A percentile compares a stretch with the other conserved stretches of the same genome.
Conservation (phyloP, 2,113 vertebrate genomes). For the Platysternon megacephalum region DNA sequence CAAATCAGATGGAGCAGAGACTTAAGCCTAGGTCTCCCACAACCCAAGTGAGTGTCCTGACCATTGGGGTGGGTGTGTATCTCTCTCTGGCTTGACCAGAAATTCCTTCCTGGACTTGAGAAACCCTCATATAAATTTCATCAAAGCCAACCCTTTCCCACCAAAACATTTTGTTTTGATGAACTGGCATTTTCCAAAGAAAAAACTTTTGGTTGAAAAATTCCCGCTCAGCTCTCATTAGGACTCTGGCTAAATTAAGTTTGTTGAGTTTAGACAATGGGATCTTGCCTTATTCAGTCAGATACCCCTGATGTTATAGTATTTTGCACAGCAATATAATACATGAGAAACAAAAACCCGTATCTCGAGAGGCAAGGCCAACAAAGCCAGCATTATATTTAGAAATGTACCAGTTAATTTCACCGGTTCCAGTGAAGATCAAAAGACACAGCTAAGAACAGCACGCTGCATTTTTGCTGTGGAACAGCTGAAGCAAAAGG, state of each 20-base stretch:
- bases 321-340: neutral
- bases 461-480: neutral
- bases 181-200: neutral
- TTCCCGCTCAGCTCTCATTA: neutral
- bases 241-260: neutral
- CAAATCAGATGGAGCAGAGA: neutral
- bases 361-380: neutral
- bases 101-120: neutral
- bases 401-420: neutral
- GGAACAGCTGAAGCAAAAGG: neutral
- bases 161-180: no score
- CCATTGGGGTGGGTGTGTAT: neutral
- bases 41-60: neutral
- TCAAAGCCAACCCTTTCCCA: no score
- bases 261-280: accelerated
- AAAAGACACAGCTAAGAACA: neutral
- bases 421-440: neutral
- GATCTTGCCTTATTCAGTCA: neutral
- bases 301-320: neutral
- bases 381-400: neutral
- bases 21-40: neutral
- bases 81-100: neutral
- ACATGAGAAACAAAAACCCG: neutral
- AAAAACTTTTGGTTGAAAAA: neutral
- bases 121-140: neutral